Evolutionary conservation across 2,113 vertebrate species (phyloP), one percentile per base, ranked within the genome.

Genomic region (Pangasianodon hypophthalmus): DNA sequence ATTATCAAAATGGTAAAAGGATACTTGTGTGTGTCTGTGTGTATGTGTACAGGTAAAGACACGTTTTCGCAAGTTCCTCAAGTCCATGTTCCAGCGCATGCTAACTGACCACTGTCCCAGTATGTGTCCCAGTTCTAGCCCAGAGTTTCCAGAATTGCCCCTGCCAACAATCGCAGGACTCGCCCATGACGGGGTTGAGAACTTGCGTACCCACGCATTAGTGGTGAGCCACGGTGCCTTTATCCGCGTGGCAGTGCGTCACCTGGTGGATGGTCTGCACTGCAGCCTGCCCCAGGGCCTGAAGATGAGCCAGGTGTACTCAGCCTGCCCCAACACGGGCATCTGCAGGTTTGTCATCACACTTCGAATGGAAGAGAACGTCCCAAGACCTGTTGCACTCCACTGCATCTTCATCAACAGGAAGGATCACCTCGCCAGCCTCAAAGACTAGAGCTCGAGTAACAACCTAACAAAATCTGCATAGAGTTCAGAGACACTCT

Each of bases 191-290:
- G 91, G 93, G 0, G 84, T 93, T 6, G 85, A 37, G 0, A 86
- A 87, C 0, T 81, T 97, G 58, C 90, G 90, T 2, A 95, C 96
- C 90, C 97, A 96, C 87, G 92, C 96, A 41, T 93, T 99, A 88
- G 96, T 97, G 37, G 98, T 99, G 92, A 98, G 97, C 93, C 98
- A 99, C 0, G 98, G 98, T 0, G 97, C 97, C 5, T 99, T 97
- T 94, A 98, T 99, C 95, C 97, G 95, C 21, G 96, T 96, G 58
- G 97, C 97, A 92, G 87, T 97, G 32, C 93, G 89, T 88, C 97
- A 99, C 94, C 95, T 99, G 8, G 94, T 99, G 87, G 97, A 97
- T 46, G 96, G 98, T 87, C 94, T 98, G 8, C 89, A 92, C 67
- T 97, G 98, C 90, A 91, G 92, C 54, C 93, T 98, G 67, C 97